Conservation (phyloP, 2,888 invertebrate species). For the Tanaodytes sp. region DNA sequence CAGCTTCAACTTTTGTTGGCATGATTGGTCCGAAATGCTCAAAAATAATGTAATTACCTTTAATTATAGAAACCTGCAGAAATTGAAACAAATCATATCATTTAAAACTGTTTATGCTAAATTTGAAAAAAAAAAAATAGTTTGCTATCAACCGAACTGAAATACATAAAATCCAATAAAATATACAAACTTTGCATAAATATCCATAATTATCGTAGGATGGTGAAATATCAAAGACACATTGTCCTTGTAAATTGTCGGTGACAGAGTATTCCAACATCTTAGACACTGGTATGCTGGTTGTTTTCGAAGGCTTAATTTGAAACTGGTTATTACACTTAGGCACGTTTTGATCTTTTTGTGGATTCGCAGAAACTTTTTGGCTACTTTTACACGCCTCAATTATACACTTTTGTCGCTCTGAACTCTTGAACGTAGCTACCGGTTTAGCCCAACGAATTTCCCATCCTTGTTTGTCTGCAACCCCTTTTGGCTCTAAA, state of each 20-base stretch:
- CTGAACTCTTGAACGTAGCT: conserved; percentile 65
- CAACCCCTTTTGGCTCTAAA: conserved; percentile 59
- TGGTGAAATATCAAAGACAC: conserved; percentile 59
- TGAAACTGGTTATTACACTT: no score
- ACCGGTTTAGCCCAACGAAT: conserved; percentile 78
- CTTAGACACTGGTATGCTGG: conserved; percentile 34
- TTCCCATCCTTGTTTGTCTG: conserved; percentile 69
- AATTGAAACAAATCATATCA: conserved; percentile 8
- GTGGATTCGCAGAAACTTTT: background rate
- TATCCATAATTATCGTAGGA: conserved; percentile 50
- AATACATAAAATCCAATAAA: conserved; percentile 5
- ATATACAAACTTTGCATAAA: conserved; percentile 61
- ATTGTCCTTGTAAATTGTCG: conserved; percentile 59
- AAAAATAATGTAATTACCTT: conserved; percentile 50
- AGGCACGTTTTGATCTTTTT: no score
- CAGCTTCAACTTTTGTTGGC: conserved; percentile 58
- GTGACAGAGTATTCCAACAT: conserved; percentile 59
- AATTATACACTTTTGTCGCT: conserved; percentile 65
- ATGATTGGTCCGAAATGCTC: conserved; percentile 59
- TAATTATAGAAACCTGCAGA: conserved; percentile 59
- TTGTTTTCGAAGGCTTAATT: background rate
- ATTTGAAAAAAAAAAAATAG: conserved; percentile 13
- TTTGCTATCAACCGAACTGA: no score
- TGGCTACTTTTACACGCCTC: conserved; percentile 56
- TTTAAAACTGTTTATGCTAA: no score